These are phyloP conservation scores for Drosophila mayaguana DNA, from an alignment of 2,888 invertebrate genomes.

Conservation along the genomic window DNA sequence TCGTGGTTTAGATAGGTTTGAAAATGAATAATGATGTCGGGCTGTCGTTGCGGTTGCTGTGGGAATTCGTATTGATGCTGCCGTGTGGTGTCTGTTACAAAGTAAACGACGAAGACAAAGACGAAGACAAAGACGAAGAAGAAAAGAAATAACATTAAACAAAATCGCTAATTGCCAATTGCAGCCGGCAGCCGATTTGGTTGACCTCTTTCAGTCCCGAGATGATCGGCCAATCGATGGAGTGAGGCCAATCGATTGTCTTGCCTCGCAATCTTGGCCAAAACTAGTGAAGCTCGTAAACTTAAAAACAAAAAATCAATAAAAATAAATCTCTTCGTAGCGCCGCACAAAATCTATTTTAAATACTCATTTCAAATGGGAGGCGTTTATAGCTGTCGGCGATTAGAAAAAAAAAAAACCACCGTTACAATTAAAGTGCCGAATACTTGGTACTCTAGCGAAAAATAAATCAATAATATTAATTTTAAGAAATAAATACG, in stretches of 20 bases:
- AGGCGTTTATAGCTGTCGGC: conserved; percentile 50
- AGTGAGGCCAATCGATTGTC: conserved; percentile 33
- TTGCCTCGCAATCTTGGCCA: conserved; percentile 11
- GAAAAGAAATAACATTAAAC: conserved; percentile 38
- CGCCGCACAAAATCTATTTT: conserved; percentile 22
- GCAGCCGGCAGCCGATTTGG: conserved; percentile 51
- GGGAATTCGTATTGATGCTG: conserved; percentile 29
- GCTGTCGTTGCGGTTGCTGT: conserved; percentile 8
- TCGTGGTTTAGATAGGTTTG: conserved; percentile 24
- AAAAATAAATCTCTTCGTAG: conserved; percentile 11
- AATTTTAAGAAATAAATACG: neutral
- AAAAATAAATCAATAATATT: neutral
- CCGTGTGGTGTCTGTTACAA: conserved; percentile 41
- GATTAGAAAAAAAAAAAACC: conserved; percentile 2
- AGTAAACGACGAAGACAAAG: neutral
- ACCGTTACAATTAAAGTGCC: neutral
- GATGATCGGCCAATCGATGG: conserved; percentile 17
- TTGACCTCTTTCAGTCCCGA: conserved; percentile 62
- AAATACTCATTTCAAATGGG: conserved; percentile 34
- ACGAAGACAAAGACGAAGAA: neutral
- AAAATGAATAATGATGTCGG: conserved; percentile 65
- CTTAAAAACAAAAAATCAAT: conserved; percentile 23
- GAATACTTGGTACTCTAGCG: conserved; percentile 21
- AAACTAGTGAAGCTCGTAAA: conserved; percentile 38
- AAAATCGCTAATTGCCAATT: conserved; percentile 65